Percentiles rank a stretch among this genome's conserved stretches.
These are phyloP conservation scores for Perccottus glenii DNA, from an alignment of 2,113 vertebrate species.

Conservation along the genomic window DNA sequence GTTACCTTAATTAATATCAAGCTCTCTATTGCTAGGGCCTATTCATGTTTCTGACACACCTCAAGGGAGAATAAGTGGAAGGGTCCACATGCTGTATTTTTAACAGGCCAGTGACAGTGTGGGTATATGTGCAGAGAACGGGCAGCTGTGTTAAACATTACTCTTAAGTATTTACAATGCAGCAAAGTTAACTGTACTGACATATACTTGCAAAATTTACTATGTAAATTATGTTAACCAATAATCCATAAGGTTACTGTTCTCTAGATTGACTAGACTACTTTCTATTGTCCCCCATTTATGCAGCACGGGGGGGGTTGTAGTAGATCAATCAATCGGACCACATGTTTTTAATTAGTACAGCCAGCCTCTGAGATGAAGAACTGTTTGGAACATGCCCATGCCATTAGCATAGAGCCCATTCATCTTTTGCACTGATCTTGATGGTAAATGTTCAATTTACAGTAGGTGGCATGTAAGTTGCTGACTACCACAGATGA, in stretches of 20 bases:
- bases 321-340: constrained; percentile 59
- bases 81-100: constrained; percentile 49
- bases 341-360: constrained; percentile 73
- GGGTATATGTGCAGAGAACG: constrained; percentile 16
- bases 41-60: constrained; percentile 64
- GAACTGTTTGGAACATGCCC: constrained; percentile 54
- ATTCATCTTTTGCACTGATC: constrained; percentile 64
- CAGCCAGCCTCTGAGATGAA: constrained; percentile 56
- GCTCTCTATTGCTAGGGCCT: constrained; percentile 54
- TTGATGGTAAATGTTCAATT: constrained; percentile 66
- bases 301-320: constrained; percentile 28
- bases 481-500: not conserved
- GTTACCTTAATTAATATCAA: constrained; percentile 75
- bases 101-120: constrained; percentile 33
- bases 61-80: constrained; percentile 55
- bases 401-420: constrained; percentile 55
- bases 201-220: constrained; percentile 19
- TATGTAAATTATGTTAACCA: constrained; percentile 6
- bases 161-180: constrained; percentile 6
- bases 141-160: constrained; percentile 11
- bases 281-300: constrained; percentile 45
- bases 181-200: not conserved
- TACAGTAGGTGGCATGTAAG: not conserved
- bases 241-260: not conserved
- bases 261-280: not conserved